Percentiles rank a stretch among this genome's conserved stretches.
These are phyloP conservation scores for Alloscopus bannaensis DNA, from an alignment of 2,888 invertebrate genomes.

Conservation along the genomic window DNA sequence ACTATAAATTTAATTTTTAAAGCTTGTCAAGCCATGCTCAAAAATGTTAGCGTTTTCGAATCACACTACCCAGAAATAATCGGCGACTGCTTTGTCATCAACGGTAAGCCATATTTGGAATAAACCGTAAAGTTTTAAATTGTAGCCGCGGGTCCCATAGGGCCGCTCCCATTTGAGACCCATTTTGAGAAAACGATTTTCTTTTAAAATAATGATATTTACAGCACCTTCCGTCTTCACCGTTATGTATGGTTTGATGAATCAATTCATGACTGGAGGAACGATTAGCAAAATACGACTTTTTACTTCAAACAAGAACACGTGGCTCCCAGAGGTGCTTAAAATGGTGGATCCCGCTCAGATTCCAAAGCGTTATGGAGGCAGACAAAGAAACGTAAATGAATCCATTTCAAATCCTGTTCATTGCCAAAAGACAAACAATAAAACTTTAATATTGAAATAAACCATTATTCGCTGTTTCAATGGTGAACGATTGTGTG, in stretches of 20 bases:
- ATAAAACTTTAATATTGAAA: too few species aligned
- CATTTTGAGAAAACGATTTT: too few species aligned
- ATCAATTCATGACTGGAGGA: slow-evolving; percentile 49
- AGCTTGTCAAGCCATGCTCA: slow-evolving; percentile 56
- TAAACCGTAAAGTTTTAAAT: neutral
- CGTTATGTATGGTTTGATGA: slow-evolving; percentile 55
- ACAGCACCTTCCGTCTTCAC: slow-evolving; percentile 62
- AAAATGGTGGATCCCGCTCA: slow-evolving; percentile 33
- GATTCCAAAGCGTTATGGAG: slow-evolving; percentile 53
- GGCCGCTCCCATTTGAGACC: too few species aligned
- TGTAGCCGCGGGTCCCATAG: neutral
- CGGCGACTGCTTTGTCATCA: slow-evolving; percentile 26
- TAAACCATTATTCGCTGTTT: too few species aligned
- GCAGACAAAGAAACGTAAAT: too few species aligned
- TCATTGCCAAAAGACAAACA: too few species aligned
- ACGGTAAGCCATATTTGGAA: too few species aligned
- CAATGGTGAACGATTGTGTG: too few species aligned
- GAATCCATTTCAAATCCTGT: too few species aligned
- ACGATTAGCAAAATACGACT: slow-evolving; percentile 53
- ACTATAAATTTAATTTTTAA: neutral
- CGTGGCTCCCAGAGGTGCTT: slow-evolving; percentile 51
- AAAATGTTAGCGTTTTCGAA: slow-evolving; percentile 53
- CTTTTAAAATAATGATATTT: neutral
- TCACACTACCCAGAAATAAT: slow-evolving; percentile 63
- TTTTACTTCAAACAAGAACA: slow-evolving; percentile 30